These are phyloP conservation scores for Spongilla lacustris DNA, from an alignment of 37 sponge, comb jelly and placozoan species.

Conservation along the genomic window DNA sequence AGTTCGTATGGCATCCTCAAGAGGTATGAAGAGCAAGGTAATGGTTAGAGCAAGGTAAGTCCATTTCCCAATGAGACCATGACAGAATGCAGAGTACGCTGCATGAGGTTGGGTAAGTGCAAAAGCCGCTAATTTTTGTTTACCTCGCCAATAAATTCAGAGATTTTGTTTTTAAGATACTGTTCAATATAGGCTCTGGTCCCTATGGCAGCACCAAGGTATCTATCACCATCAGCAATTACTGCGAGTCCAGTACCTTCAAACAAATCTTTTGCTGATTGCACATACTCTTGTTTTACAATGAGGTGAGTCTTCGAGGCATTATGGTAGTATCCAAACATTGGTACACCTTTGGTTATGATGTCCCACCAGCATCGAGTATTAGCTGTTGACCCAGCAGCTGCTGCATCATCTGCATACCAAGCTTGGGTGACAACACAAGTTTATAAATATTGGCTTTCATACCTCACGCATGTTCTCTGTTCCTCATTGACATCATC, in stretches of 20 bases:
- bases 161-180: slow-evolving; percentile 6
- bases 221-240: slow-evolving; percentile 46
- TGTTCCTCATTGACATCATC: slow-evolving; percentile 23
- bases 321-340: slow-evolving; percentile 57
- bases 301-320: slow-evolving; percentile 52
- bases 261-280: slow-evolving; percentile 30
- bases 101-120: slow-evolving; percentile 18
- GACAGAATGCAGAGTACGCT: slow-evolving; percentile 10
- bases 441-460: too few species aligned
- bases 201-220: slow-evolving; percentile 69
- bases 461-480: slow-evolving; percentile 23
- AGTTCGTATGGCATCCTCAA: slow-evolving; percentile 14
- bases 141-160: slow-evolving; percentile 12
- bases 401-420: slow-evolving; percentile 70
- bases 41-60: not conserved
- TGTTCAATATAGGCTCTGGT: slow-evolving; percentile 19
- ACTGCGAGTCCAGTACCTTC: slow-evolving; percentile 41
- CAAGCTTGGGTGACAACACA: slow-evolving; percentile 9
- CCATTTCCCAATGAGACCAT: slow-evolving; percentile 22
- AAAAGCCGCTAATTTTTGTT: not conserved
- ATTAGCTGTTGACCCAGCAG: slow-evolving; percentile 21
- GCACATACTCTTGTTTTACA: slow-evolving; percentile 40
- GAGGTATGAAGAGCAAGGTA: slow-evolving; percentile 4
- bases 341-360: slow-evolving; percentile 11
- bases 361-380: slow-evolving; percentile 37